phyloP scores from a whole-genome alignment of 1,140 invertebrate genomes.

The Dermatophagoides farinae region DNA sequence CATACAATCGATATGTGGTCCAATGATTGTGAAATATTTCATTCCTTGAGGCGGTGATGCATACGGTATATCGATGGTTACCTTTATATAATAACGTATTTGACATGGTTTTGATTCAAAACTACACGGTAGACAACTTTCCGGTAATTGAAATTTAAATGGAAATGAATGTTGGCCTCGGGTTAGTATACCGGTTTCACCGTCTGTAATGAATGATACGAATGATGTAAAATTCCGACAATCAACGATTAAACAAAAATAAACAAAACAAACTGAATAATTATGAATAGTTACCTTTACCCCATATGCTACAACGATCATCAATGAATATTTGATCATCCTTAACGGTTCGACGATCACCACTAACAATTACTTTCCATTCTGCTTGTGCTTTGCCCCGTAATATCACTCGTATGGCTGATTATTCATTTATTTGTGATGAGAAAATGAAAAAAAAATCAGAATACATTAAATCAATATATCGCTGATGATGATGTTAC shows the following conservation, averaged over 20 bases:
- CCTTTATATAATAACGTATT: slow-evolving; percentile 55
- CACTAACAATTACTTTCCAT: slow-evolving; percentile 57
- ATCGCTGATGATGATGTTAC: too few species aligned
- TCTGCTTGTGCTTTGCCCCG: slow-evolving; percentile 57
- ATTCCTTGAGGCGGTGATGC: slow-evolving; percentile 61
- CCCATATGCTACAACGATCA: slow-evolving; percentile 50
- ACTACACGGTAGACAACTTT: slow-evolving; percentile 52
- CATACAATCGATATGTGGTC: slow-evolving; percentile 65
- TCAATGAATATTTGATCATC: slow-evolving; percentile 65
- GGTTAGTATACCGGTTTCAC: slow-evolving; percentile 48
- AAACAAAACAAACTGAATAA: background rate
- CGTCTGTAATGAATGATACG: slow-evolving; percentile 37
- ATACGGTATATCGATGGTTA: slow-evolving; percentile 58
- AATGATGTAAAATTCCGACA: slow-evolving; percentile 11
- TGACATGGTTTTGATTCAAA: slow-evolving; percentile 57
- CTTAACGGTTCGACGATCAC: slow-evolving; percentile 49
- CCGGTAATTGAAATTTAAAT: slow-evolving; percentile 54
- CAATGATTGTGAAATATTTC: slow-evolving; percentile 65
- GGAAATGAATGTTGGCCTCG: slow-evolving; percentile 51
- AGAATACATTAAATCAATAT: background rate
- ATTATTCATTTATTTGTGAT: slow-evolving; percentile 20
- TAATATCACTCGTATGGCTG: slow-evolving; percentile 49
- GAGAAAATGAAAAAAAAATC: slow-evolving; percentile 12
- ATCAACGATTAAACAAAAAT: background rate
- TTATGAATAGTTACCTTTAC: slow-evolving; percentile 38